Base-by-base conservation (phyloP, 2,888 invertebrate genomes). In the Microctonus aethiopoides region DNA sequence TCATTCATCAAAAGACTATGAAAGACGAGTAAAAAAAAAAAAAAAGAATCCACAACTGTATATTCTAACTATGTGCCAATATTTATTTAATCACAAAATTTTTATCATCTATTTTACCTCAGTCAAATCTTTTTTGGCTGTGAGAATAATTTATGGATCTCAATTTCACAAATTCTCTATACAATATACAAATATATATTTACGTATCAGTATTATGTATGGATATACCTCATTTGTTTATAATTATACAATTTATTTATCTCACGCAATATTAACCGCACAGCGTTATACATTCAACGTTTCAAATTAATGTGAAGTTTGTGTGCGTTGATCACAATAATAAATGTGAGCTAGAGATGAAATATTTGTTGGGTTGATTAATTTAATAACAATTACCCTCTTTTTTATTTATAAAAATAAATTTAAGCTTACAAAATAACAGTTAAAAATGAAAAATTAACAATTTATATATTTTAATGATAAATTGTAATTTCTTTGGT, bases 41-140 rank as follows among this genome's bases (percentile, higher is more conserved):
- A 11, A 20, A n/a, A n/a, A n/a, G n/a, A n/a, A n/a, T 74, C 9
- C 16, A 16, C 20, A 70, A 74, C 70, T 72, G 51, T 70, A 74
- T 34, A 70, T 71, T 73, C 62, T 64, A 74, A 75, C 67, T 66
- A 62, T 69, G 75, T 76, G 76, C 75, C 75, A 75, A 75, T 51
- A 59, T 56, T 7, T 46, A n/a, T n/a, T n/a, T 26, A 56, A 56
- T 56, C 26, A n/a, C 59, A 22, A 59, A 61, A 41, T 41, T 61
- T 61, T 39, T 26, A 61, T 41, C 6, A 61, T 61, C n/a, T 61
- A 61, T 41, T 39, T 24, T 13, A 24, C 22, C 41, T 61, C n/a
- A 13, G 24, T 41, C 24, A 22, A 61, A 36, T 1, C 22, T 34
- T 39, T 22, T 41, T 24, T 61, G 39, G 16, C 16, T 39, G n/a